A percentile compares a stretch with the other conserved stretches of the same genome.
These are phyloP conservation scores for Leucopternis melanops DNA, from an alignment of 2,113 vertebrate species.

Conservation along the genomic window DNA sequence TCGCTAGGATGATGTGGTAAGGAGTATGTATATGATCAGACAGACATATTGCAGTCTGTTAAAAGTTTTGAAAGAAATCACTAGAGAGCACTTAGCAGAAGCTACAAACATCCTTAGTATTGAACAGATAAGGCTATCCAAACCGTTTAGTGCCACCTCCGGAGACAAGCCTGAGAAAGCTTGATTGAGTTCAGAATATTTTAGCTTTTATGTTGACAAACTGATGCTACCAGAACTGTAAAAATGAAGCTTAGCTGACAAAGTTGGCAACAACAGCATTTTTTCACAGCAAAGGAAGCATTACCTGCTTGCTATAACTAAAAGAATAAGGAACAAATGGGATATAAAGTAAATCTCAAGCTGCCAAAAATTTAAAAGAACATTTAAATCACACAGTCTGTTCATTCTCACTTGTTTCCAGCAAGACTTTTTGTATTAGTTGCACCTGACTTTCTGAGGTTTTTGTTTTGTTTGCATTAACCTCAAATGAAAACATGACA, in stretches of 20 bases:
- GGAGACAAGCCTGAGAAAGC: neutral
- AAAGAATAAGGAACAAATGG: slow-evolving; percentile 8
- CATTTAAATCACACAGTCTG: slow-evolving; percentile 5
- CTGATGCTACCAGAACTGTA: neutral
- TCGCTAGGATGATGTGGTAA: neutral
- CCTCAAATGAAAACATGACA: neutral
- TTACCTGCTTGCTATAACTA: neutral
- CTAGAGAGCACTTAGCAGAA: neutral
- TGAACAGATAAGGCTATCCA: neutral
- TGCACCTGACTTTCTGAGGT: neutral
- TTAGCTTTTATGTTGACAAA: slow-evolving; percentile 42
- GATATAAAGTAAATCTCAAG: slow-evolving; percentile 14
- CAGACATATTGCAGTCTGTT: neutral
- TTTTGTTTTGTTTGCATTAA: neutral
- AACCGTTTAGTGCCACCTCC: neutral
- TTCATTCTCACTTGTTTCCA: neutral
- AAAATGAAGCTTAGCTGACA: slow-evolving; percentile 15
- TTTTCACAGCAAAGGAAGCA: neutral
- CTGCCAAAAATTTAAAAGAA: neutral
- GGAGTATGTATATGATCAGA: neutral
- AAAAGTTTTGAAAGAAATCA: slow-evolving; percentile 2
- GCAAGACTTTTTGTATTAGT: neutral
- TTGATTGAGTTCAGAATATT: slow-evolving; percentile 34
- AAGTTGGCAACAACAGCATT: neutral
- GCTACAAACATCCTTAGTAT: neutral